Conservation (phyloP, 2,888 invertebrate species). For the Euphydryas editha region DNA sequence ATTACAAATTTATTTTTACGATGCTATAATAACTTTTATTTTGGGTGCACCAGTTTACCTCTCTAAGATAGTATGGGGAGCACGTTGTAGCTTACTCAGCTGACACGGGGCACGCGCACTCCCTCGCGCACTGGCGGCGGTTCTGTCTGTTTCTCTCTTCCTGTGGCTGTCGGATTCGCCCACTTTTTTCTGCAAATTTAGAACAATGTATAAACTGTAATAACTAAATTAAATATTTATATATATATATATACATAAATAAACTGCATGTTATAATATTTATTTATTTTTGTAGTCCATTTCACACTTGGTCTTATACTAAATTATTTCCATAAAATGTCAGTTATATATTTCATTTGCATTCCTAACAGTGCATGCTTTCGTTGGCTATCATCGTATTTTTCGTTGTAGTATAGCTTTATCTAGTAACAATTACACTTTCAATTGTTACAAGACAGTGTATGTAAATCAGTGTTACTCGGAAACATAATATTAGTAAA, state of each 20-base stretch:
- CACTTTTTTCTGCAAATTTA: conserved; percentile 68
- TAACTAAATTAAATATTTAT: conserved; percentile 19
- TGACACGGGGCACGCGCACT: conserved; percentile 76
- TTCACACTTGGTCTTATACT: conserved; percentile 42
- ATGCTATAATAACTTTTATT: conserved; percentile 58
- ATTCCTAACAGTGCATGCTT: conserved; percentile 39
- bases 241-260: conserved; percentile 22
- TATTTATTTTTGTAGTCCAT: conserved; percentile 44
- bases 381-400: conserved; percentile 21
- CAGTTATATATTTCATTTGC: conserved; percentile 17
- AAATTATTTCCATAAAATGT: background rate
- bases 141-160: conserved; percentile 84
- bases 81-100: conserved; percentile 76
- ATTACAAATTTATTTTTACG: conserved; percentile 61
- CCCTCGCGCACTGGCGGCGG: conserved; percentile 81
- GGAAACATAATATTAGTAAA: conserved; percentile 28
- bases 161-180: conserved; percentile 82
- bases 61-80: conserved; percentile 69
- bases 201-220: conserved; percentile 35
- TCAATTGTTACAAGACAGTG: conserved; percentile 33
- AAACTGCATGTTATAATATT: conserved; percentile 43
- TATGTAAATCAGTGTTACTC: conserved; percentile 32
- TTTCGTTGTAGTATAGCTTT: conserved; percentile 30
- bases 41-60: conserved; percentile 70
- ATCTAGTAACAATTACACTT: conserved; percentile 33